Evolutionary conservation across 1,140 invertebrate species (phyloP).

Genomic region (Leptestheria dahalacensis): DNA sequence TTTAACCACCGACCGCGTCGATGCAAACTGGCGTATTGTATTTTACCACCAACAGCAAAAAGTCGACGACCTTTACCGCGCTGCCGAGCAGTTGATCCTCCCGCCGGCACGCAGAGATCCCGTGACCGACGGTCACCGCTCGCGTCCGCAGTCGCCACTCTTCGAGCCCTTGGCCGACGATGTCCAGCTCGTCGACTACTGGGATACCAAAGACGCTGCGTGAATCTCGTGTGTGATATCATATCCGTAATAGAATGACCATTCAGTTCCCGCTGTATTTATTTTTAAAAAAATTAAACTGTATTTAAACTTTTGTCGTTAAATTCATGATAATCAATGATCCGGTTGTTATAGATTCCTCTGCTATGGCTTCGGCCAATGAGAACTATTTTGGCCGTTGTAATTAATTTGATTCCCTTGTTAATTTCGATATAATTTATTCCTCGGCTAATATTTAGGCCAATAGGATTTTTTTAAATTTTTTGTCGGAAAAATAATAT

Average conservation of each 20-base stretch:
- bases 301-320: no score
- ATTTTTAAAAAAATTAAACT: neutral
- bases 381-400: no score
- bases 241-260: neutral
- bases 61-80: slow-evolving; percentile 4
- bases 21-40: no score
- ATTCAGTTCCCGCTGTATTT: neutral
- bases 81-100: neutral
- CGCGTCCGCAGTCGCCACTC: neutral
- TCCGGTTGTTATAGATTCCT: no score
- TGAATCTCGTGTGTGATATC: neutral
- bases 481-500: no score
- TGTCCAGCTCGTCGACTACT: neutral
- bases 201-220: neutral
- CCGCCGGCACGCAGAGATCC: slow-evolving; percentile 1
- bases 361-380: no score
- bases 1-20: no score
- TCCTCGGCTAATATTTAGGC: no score
- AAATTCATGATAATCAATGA: no score
- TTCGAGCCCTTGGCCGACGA: neutral
- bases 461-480: no score
- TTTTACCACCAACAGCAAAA: neutral
- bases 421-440: no score
- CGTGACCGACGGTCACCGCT: neutral
- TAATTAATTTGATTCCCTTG: no score